A percentile compares a stretch with the other conserved stretches of the same genome.
Evolutionary conservation across 2,888 invertebrate genomes (phyloP).

Genomic region (Polylopha cassiicola): DNA sequence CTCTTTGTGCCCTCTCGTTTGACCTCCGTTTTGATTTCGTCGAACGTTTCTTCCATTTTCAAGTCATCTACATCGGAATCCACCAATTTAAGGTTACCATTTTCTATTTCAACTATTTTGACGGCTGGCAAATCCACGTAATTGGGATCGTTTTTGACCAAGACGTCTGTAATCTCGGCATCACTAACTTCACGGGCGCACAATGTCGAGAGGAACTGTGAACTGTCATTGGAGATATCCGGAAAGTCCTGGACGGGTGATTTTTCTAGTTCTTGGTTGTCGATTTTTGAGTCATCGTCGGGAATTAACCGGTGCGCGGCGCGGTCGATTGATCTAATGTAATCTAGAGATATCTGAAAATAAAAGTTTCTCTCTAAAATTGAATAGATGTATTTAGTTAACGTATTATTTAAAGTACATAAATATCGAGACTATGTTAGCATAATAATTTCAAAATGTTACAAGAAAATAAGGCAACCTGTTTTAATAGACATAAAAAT

Average conservation of each 20-base stretch:
- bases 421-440: too few relatives aligned
- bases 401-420: too few relatives aligned
- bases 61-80: too few relatives aligned
- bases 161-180: constrained; percentile 5
- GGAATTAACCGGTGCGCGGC: constrained; percentile 1
- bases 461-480: too few relatives aligned
- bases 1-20: constrained; percentile 2
- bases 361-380: too few relatives aligned
- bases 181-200: constrained; percentile 10
- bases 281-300: constrained; percentile 9
- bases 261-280: neutral
- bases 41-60: too few relatives aligned
- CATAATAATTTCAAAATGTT: too few relatives aligned
- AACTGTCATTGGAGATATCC: constrained; percentile 9
- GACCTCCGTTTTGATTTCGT: too few relatives aligned
- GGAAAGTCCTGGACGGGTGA: constrained; percentile 1
- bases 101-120: constrained; percentile 7
- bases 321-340: constrained; percentile 6
- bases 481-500: too few relatives aligned
- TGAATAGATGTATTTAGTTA: too few relatives aligned
- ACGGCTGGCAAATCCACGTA: constrained; percentile 14
- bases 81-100: constrained; percentile 6
- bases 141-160: constrained; percentile 13
- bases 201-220: constrained; percentile 8
- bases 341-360: constrained; percentile 12